A percentile compares a stretch with the other conserved stretches of the same genome.
Evolutionary conservation across 64 coral and sea anemone genomes (phyloP).

Genomic region (Stylophora pistillata): DNA sequence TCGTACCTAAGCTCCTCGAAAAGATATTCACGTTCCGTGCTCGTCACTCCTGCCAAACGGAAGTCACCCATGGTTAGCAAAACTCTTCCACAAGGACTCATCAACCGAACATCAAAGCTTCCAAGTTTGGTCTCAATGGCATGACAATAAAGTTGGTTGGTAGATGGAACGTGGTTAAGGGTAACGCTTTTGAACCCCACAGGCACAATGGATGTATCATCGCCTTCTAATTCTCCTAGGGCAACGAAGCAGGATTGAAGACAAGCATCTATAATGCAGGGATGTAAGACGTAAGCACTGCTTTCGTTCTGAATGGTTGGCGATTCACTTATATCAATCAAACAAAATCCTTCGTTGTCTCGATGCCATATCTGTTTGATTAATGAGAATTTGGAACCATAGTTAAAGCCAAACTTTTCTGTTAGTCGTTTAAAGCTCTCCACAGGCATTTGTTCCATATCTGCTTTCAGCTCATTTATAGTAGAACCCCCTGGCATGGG

Average conservation of each 20-base stretch:
- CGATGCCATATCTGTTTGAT: conserved; percentile 41
- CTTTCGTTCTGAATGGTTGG: conserved; percentile 1
- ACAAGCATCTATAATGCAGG: conserved; percentile 64
- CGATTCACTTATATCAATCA: background rate
- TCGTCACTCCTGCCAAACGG: background rate
- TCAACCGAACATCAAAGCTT: conserved; percentile 19
- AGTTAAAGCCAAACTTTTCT: conserved; percentile 48
- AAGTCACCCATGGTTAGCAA: conserved; percentile 35
- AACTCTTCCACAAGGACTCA: conserved; percentile 30
- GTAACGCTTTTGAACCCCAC: conserved; percentile 34
- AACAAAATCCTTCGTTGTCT: conserved; percentile 20
- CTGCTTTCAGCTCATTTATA: conserved; percentile 18
- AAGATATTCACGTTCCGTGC: background rate
- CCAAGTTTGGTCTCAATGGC: background rate
- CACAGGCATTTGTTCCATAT: conserved; percentile 35
- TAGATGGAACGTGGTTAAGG: background rate
- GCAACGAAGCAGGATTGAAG: conserved; percentile 61
- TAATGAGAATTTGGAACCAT: conserved; percentile 42
- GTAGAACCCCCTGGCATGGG: background rate
- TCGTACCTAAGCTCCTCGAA: conserved; percentile 37
- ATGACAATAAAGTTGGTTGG: conserved; percentile 18
- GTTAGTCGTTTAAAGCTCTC: conserved; percentile 26
- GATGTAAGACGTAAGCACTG: conserved; percentile 51
- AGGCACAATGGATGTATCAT: conserved; percentile 32
- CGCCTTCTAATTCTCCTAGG: background rate